These are phyloP conservation scores for Epicampocera succincta DNA, from an alignment of 2,888 invertebrate species.

Conservation along the genomic window DNA sequence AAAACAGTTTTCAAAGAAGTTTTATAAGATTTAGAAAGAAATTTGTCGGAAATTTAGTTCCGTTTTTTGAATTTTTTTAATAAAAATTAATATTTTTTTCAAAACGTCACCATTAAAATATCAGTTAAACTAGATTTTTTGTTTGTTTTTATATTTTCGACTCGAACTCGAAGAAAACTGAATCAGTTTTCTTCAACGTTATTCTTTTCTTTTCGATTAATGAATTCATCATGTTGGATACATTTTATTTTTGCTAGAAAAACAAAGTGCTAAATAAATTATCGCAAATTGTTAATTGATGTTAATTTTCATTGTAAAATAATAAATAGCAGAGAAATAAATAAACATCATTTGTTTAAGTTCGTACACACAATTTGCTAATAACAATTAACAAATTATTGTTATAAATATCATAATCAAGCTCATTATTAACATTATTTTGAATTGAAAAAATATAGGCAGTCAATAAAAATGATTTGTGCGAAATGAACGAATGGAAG, in stretches of 20 bases:
- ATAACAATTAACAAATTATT: constrained; percentile 28
- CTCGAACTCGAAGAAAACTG: too few species aligned
- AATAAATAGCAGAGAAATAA: constrained; percentile 10
- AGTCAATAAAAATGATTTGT: not conserved
- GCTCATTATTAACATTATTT: not conserved
- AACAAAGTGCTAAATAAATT: constrained; percentile 10
- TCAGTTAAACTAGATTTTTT: too few species aligned
- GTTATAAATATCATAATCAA: constrained; percentile 23
- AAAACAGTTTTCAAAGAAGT: too few species aligned
- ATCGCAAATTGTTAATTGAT: constrained; percentile 11
- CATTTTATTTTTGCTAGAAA: not conserved
- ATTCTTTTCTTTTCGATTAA: constrained; percentile 2
- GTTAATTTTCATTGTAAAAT: constrained; percentile 41
- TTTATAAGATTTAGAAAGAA: too few species aligned
- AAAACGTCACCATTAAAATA: too few species aligned
- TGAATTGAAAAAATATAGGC: not conserved
- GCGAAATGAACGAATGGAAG: too few species aligned
- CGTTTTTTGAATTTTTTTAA: too few species aligned
- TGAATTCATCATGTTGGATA: constrained; percentile 14
- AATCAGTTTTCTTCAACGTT: not conserved
- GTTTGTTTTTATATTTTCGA: too few species aligned
- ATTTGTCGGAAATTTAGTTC: too few species aligned
- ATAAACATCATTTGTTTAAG: constrained; percentile 34
- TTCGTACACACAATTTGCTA: constrained; percentile 16
- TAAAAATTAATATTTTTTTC: too few species aligned